Evolutionary conservation across 2,888 invertebrate genomes (phyloP), one percentile per base, ranked within the genome.

Genomic region (Diarsia brunnea): DNA sequence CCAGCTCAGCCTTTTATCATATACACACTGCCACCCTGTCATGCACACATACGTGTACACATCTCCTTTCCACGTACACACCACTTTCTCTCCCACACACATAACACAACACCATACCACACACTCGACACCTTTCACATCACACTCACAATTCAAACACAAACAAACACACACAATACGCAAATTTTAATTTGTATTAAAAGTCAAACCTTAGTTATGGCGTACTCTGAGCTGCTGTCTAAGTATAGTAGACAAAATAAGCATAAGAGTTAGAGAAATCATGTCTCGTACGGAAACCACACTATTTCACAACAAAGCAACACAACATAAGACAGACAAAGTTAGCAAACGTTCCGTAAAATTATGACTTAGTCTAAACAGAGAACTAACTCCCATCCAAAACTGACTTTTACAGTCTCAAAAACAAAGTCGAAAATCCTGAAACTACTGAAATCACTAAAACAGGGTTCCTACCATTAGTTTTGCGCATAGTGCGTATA

Each of bases 401-500:
- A 69, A 51, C 8, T n/a, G 38, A 12, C 0, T 55, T 47, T n/a
- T 58, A 58, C 1, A 0, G 0, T 1, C 1, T 10, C 2, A 2
- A 14, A 38, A 12, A 68, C 45, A 79, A 24, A 71, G 70, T 60
- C 10, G 11, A 61, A 68, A 65, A 55, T 68, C 16, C 11, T 10
- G 27, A 0, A 10, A 21, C 27, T 7, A n/a, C 16, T 3, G 2
- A 43, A 68, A 53, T 45, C 61, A 45, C 55, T 55, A 49, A 69
- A 69, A 53, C 67, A 47, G 66, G 38, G 65, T 72, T 64, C 10
- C 49, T n/a, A 19, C 64, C 51, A 76, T 79, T 79, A 73, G 69
- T 82, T 81, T 63, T 69, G 78, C 38, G 55, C 66, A 71, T 73
- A 74, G 81, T 73, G 61, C 16, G 60, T 67, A 55, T 61, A 84